A percentile compares a stretch with the other conserved stretches of the same genome.
phyloP scores from a whole-genome alignment of 1,140 invertebrate species.

The Chironomus striatipennis region DNA sequence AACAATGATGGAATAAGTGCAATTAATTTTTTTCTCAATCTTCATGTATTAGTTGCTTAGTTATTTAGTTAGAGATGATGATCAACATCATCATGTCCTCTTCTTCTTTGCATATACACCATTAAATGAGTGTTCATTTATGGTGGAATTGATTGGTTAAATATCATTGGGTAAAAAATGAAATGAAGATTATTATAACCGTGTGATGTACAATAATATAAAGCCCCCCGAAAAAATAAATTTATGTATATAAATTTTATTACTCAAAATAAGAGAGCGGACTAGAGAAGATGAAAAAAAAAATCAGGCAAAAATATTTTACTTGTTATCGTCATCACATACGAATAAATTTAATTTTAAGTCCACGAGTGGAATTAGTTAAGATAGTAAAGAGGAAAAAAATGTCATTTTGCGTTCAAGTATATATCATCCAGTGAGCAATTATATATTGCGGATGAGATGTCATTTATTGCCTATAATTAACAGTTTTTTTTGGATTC shows the following conservation, averaged over 20 bases:
- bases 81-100: no score
- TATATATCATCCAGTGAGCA: no score
- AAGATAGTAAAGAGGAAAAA: slow-evolving; percentile 1
- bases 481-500: no score
- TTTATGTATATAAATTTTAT: slow-evolving; percentile 17
- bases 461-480: no score
- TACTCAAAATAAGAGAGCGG: neutral
- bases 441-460: no score
- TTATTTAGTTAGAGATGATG: neutral
- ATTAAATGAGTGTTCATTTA: slow-evolving; percentile 9
- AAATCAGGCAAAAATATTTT: neutral
- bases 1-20: no score
- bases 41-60: neutral
- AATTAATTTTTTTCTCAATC: no score
- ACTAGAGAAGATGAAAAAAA: neutral
- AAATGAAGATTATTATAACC: slow-evolving; percentile 1
- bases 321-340: slow-evolving; percentile 22
- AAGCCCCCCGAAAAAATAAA: slow-evolving; percentile 10
- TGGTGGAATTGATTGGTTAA: slow-evolving; percentile 8
- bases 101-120: neutral
- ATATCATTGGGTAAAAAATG: neutral
- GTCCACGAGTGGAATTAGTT: slow-evolving; percentile 11
- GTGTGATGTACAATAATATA: neutral
- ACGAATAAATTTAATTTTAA: slow-evolving; percentile 8
- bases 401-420: neutral